Evolutionary conservation across 1,140 invertebrate species (phyloP).

Genomic region (Drosophila burlai): DNA sequence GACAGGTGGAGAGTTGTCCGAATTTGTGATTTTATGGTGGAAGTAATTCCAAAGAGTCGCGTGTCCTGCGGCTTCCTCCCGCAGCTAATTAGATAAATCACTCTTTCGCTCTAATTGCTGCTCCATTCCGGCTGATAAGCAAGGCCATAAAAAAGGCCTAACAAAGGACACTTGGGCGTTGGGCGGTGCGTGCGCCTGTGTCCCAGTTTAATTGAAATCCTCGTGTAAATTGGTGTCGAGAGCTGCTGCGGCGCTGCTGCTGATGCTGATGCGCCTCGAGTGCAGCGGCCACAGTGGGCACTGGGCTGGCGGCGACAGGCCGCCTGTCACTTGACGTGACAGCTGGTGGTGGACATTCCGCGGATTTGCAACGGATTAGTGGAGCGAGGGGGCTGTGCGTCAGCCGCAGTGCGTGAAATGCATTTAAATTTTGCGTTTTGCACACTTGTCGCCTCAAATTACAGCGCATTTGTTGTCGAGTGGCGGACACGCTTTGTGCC

Average conservation of each 20-base stretch:
- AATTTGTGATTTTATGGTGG: slow-evolving; percentile 1
- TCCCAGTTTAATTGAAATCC: slow-evolving; percentile 70
- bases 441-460: slow-evolving; percentile 78
- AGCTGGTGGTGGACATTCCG: slow-evolving; percentile 27
- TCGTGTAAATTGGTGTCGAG: slow-evolving; percentile 29
- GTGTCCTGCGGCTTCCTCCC: slow-evolving; percentile 4
- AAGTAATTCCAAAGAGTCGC: slow-evolving; percentile 1
- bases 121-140: slow-evolving; percentile 64
- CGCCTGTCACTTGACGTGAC: slow-evolving; percentile 59
- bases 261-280: slow-evolving; percentile 16
- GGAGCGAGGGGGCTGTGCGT: slow-evolving; percentile 18
- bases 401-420: slow-evolving; percentile 76
- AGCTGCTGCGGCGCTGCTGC: slow-evolving; percentile 16
- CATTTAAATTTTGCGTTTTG: slow-evolving; percentile 73
- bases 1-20: slow-evolving; percentile 9
- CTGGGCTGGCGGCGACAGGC: slow-evolving; percentile 38
- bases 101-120: slow-evolving; percentile 33
- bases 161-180: slow-evolving; percentile 30
- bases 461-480: slow-evolving; percentile 57
- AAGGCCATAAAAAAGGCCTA: slow-evolving; percentile 52
- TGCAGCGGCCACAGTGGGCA: slow-evolving; percentile 24
- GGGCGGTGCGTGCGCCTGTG: not conserved
- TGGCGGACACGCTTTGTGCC: slow-evolving; percentile 51
- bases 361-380: slow-evolving; percentile 28
- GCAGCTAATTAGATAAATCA: slow-evolving; percentile 69